A percentile compares a stretch with the other conserved stretches of the same genome.
phyloP scores from a whole-genome alignment of 1,140 invertebrate species.

The Lysiphlebus fabarum region DNA sequence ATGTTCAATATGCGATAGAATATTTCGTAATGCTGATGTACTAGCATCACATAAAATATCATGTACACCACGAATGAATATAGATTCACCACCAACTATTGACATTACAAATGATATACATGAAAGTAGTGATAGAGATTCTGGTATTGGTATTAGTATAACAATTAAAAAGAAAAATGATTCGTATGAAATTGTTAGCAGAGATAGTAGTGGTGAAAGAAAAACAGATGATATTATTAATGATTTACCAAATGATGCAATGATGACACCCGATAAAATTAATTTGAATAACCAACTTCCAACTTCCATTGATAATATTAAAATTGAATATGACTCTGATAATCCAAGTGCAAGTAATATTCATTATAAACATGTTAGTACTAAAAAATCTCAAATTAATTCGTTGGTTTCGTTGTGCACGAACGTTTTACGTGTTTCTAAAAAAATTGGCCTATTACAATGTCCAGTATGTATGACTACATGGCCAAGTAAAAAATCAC shows the following conservation, averaged over 20 bases:
- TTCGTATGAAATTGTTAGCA: slow-evolving; percentile 49
- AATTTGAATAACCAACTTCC: slow-evolving; percentile 15
- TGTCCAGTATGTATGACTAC: no score
- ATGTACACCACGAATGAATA: slow-evolving; percentile 28
- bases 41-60: slow-evolving; percentile 39
- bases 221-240: slow-evolving; percentile 15
- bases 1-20: slow-evolving; percentile 34
- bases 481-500: no score
- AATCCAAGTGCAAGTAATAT: background rate
- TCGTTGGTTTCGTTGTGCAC: no score
- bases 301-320: slow-evolving; percentile 1
- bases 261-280: slow-evolving; percentile 24
- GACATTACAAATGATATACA: slow-evolving; percentile 20
- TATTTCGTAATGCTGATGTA: slow-evolving; percentile 42
- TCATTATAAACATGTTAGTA: background rate
- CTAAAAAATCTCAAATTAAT: background rate
- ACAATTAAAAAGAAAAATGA: slow-evolving; percentile 53
- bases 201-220: slow-evolving; percentile 30
- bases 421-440: no score
- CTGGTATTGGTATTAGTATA: slow-evolving; percentile 46
- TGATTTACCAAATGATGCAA: slow-evolving; percentile 15
- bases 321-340: background rate
- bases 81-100: background rate
- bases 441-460: no score
- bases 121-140: slow-evolving; percentile 40